Evolutionary conservation across 2,888 invertebrate species (phyloP), one percentile per base, ranked within the genome.

Genomic region (Amiota minor): DNA sequence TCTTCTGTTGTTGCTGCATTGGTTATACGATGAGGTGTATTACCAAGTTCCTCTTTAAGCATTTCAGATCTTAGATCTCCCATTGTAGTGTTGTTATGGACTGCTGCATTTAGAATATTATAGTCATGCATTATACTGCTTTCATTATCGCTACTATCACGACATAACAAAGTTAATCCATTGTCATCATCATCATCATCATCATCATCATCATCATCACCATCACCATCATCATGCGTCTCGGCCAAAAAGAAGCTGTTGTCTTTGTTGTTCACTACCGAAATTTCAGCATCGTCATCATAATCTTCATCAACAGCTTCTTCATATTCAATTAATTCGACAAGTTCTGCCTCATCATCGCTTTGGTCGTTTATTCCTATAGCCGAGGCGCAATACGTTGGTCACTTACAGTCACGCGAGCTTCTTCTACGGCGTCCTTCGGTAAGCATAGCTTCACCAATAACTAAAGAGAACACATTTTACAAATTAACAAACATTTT

Each of bases 371-470:
- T 79, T 79, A 68, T 80, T 77, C 78, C 78, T 82, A 81, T 89
- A 88, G 89, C 87, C 90, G 90, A 88, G 88, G 88, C 89, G 89
- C 90, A 89, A 90, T 91, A 91, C 91, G 90, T 87, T 90, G 91
- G 92, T 94, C 94, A 94, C 94, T 94, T 94, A 91, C 92, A 93
- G 91, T 94, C 93, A 89, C 93, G 93, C 78, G 93, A 93, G 81
- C 92, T 91, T 88, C 94, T 92, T 88, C 94, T 91, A 86, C 94
- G 91, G 81, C 89, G 87, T 78, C 88, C 89, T 81, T 89, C 89
- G 75, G 85, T 87, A 76, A 88, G 68, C 77, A 85, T 81, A 49
- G 86, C 82, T 78, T 89, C 89, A 49, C 87, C 88, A 75, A 89
- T 88, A 75, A 88, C 88, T 89, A 62, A 16, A 82, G 80, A 70